Conservation (phyloP, 2,797 vertebrate species). For the Urocyon cinereoargenteus region DNA sequence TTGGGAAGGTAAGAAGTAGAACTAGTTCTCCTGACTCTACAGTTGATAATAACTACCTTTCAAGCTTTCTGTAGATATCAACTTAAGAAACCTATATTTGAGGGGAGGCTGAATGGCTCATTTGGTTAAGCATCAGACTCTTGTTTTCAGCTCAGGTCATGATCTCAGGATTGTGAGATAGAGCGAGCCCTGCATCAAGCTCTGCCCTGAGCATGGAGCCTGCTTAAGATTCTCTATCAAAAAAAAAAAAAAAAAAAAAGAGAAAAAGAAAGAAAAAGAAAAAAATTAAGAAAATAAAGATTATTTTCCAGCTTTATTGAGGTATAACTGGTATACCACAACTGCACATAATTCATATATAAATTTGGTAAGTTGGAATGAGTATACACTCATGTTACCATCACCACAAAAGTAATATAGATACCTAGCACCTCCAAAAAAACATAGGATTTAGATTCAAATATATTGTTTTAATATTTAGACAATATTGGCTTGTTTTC, state of each 20-base stretch:
- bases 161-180: background rate
- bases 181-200: background rate
- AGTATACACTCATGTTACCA: background rate
- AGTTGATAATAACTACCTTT: background rate
- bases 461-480: background rate
- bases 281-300: too few species aligned
- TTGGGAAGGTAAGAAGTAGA: background rate
- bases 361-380: background rate
- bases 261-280: too few species aligned
- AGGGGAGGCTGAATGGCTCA: background rate
- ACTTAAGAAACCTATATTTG: background rate
- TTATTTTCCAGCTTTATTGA: background rate
- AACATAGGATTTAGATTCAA: background rate
- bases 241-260: too few species aligned
- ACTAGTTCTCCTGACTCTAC: background rate
- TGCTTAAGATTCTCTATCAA: background rate
- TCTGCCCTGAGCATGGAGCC: background rate
- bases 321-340: background rate
- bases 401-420: background rate
- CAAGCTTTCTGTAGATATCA: background rate
- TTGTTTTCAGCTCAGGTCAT: background rate
- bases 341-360: background rate
- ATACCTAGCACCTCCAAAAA: background rate
- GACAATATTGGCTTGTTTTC: background rate
- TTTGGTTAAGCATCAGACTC: background rate